Conservation (phyloP, 2,888 invertebrate genomes). For the Rhyacophila evoluta region DNA sequence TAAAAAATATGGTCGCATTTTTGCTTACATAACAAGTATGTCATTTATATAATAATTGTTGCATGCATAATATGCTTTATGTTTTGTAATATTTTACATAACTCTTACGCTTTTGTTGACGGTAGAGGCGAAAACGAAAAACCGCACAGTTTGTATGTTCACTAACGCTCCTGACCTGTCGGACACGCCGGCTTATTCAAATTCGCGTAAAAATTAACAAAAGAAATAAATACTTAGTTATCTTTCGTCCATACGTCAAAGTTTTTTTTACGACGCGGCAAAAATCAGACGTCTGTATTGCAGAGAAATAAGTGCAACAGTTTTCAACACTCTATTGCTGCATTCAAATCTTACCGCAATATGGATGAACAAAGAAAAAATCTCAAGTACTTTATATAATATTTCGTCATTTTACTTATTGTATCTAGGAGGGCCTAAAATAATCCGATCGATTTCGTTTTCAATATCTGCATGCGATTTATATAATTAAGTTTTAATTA, state of each 20-base stretch:
- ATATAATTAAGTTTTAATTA: too few relatives aligned
- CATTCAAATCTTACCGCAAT: neutral
- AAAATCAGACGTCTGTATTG: neutral
- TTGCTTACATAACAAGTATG: conserved; percentile 26
- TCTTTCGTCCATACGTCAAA: neutral
- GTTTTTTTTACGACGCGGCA: conserved; percentile 9
- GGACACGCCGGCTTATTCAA: conserved; percentile 34
- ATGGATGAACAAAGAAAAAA: neutral
- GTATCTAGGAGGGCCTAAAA: too few relatives aligned
- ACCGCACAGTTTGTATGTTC: conserved; percentile 32
- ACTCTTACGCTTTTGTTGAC: conserved; percentile 1
- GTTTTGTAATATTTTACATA: neutral
- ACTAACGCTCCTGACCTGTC: neutral
- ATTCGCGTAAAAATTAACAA: conserved; percentile 39
- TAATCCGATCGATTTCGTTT: too few relatives aligned
- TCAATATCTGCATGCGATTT: too few relatives aligned
- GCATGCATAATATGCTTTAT: conserved; percentile 2
- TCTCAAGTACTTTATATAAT: too few relatives aligned
- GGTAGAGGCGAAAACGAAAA: neutral
- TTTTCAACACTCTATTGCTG: neutral
- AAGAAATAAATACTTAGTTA: neutral
- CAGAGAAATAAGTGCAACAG: neutral
- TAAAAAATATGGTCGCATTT: conserved; percentile 1
- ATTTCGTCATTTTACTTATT: too few relatives aligned
- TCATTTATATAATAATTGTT: conserved; percentile 34